Evolutionary conservation across 1,140 invertebrate species (phyloP).

Genomic region (Pomacea maculata): DNA sequence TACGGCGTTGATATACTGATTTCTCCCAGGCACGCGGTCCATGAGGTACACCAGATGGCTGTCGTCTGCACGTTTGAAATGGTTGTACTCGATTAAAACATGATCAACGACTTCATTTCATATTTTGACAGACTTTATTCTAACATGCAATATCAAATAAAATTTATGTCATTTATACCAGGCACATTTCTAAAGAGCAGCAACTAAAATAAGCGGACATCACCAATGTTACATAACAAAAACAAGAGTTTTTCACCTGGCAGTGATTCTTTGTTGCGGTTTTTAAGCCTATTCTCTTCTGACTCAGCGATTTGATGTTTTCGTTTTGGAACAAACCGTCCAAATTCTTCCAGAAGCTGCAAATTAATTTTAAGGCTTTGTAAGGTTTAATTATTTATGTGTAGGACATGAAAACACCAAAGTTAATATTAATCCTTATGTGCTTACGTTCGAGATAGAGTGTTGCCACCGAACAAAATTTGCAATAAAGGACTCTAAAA

Average conservation of each 20-base stretch:
- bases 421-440: no score
- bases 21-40: neutral
- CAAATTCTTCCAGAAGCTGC: slow-evolving; percentile 9
- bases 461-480: rapidly evolving
- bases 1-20: slow-evolving; percentile 18
- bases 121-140: no score
- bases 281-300: slow-evolving; percentile 1
- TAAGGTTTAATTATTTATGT: no score
- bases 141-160: no score
- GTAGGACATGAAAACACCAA: no score
- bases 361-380: no score
- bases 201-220: neutral
- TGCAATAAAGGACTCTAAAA: no score
- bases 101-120: neutral
- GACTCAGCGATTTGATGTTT: neutral
- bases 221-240: neutral
- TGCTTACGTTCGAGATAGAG: no score
- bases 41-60: slow-evolving; percentile 10
- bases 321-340: neutral
- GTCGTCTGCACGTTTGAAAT: slow-evolving; percentile 5
- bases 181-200: neutral
- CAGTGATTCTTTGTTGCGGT: neutral
- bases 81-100: neutral
- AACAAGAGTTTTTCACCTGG: neutral
- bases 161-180: neutral